Conservation (phyloP, 2,113 vertebrate species). For the Ceratotherium simum region DNA sequence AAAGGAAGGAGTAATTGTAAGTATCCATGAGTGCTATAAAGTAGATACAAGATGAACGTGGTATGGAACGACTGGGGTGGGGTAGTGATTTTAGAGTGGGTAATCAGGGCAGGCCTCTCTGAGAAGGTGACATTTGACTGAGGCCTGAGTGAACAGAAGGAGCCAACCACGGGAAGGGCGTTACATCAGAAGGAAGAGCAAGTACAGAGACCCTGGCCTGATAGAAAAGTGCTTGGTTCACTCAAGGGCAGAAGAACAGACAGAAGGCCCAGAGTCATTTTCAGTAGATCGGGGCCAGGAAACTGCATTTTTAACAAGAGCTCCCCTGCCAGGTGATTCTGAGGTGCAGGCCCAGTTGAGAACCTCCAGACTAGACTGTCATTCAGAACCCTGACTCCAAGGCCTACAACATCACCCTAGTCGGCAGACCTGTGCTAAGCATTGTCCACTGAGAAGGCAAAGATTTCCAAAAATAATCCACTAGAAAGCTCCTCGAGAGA, state of each 20-base stretch:
- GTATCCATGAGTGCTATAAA: neutral
- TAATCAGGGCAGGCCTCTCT: neutral
- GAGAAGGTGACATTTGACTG: neutral
- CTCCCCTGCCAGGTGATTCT: neutral
- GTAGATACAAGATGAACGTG: neutral
- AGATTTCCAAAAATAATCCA: neutral
- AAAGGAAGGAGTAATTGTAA: neutral
- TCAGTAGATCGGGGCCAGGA: neutral
- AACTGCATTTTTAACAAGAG: conserved; percentile 21
- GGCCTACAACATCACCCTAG: neutral
- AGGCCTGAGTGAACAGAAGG: neutral
- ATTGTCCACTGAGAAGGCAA: neutral
- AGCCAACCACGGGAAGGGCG: neutral
- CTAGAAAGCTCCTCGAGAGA: neutral
- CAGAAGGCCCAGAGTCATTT: neutral
- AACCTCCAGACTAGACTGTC: neutral
- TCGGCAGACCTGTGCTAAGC: neutral
- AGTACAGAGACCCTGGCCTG: neutral
- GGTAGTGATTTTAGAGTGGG: neutral
- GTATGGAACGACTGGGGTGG: neutral
- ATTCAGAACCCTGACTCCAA: neutral
- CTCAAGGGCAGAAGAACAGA: neutral
- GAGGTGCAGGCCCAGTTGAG: neutral
- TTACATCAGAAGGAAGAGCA: neutral
- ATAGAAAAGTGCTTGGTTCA: neutral